Base-by-base conservation (phyloP, 2,797 vertebrate species). In the Acestrorhynchus altus region DNA sequence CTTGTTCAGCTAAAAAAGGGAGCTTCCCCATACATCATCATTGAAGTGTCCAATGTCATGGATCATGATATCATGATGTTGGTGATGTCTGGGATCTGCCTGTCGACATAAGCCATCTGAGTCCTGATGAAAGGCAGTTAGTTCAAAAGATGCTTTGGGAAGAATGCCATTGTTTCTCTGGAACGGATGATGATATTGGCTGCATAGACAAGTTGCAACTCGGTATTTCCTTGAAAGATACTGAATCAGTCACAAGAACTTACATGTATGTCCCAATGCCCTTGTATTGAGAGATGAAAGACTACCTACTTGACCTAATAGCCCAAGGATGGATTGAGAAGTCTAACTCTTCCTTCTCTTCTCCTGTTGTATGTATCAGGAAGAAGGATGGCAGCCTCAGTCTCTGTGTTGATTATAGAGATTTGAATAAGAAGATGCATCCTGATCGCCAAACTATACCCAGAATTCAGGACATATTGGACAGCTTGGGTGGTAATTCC, bases 31-130 rank as follows among this genome's bases (percentile, higher is more conserved):
- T 24, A 51, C 6, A 22, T 77, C 1, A 18, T 11, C 9, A 5
- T 81, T 0, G 49, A 44, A 77, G 78, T 81, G 4, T 65, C 81
- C 18, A 81, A 84, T 7, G 51, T n/a, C 1, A 74, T 72, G 0
- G 40, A 20, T n/a, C 72, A 75, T 78, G 75, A 84, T 8, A 81
- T 78, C 1, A 15, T 35, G 4, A 16, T 84, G 2, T 16, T 49
- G 46, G 7, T 16, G 16, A 49, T 5, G 4, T 13, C 4, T 49
- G 46, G 46, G 46, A 18, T 49, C 46, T 16, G 3, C 46, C 46
- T 4, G 16, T 49, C 4, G 46, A 49, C 1, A 0, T 49, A 5
- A 49, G 46, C 16, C 46, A 49, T 0, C 8, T 49, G 16, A 16
- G 10, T 8, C 10, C 40, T 4, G 4, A 18, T 18, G 0, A 49